Evolutionary conservation across 1,140 invertebrate genomes (phyloP).

Genomic region (Caenorhabditis tropicalis): DNA sequence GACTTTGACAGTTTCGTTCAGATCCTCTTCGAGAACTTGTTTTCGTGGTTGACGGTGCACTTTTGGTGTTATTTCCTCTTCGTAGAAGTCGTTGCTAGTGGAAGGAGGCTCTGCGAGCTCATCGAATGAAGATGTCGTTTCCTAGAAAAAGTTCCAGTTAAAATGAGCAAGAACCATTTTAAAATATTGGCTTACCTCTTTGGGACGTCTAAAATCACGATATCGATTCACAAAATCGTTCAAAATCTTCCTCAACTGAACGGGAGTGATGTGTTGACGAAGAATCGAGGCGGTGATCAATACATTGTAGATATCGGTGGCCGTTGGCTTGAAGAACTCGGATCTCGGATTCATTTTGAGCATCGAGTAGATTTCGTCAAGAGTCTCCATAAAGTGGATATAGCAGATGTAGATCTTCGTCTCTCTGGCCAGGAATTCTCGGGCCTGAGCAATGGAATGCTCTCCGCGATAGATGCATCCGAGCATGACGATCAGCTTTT

Average conservation of each 20-base stretch:
- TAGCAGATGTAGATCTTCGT: background rate
- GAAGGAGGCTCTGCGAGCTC: no score
- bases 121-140: background rate
- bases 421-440: background rate
- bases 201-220: no score
- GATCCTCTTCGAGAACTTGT: constrained; percentile 9
- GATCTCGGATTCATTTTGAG: background rate
- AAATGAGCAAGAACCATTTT: background rate
- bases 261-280: background rate
- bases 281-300: background rate
- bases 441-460: background rate
- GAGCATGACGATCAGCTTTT: background rate
- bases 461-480: background rate
- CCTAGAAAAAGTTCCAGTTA: no score
- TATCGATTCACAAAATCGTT: background rate
- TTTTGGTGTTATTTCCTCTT: background rate
- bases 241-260: background rate
- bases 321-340: background rate
- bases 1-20: background rate
- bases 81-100: background rate
- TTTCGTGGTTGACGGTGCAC: background rate
- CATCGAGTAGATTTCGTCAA: background rate
- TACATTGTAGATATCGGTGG: background rate
- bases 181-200: no score
- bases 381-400: background rate